phyloP scores from a whole-genome alignment of 2,797 vertebrate genomes.

The Eidolon dupreanum region DNA sequence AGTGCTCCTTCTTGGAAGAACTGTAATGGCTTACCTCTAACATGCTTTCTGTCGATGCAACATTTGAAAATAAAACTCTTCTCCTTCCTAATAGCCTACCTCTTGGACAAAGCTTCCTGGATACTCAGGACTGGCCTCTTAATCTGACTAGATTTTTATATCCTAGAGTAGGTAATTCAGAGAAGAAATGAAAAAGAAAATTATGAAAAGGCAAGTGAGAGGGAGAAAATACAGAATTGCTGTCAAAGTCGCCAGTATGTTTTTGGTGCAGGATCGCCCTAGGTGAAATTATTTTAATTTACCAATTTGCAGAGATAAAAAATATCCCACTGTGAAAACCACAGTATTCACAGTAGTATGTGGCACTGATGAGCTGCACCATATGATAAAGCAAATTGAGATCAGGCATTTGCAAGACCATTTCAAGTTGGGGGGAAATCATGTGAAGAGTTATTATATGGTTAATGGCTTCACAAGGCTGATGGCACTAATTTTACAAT shows the following conservation, averaged over 20 bases:
- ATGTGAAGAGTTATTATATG: constrained; percentile 86
- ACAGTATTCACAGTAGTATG: constrained; percentile 86
- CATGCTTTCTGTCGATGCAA: background rate
- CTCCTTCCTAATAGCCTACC: background rate
- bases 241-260: constrained; percentile 70
- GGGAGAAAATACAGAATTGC: constrained; percentile 37
- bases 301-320: constrained; percentile 86
- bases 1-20: background rate
- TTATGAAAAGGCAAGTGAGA: constrained; percentile 44
- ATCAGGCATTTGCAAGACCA: constrained; percentile 88
- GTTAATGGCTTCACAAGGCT: constrained; percentile 77
- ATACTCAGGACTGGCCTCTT: background rate
- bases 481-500: constrained; percentile 81
- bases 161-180: background rate
- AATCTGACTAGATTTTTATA: background rate
- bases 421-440: constrained; percentile 82
- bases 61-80: background rate
- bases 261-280: constrained; percentile 69
- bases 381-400: constrained; percentile 85
- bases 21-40: background rate
- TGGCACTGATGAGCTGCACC: constrained; percentile 81
- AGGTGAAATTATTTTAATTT: constrained; percentile 93
- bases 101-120: background rate
- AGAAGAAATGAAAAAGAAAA: background rate
- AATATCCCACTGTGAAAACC: constrained; percentile 88